Conservation (phyloP, 2,888 invertebrate species). For the Apodemia duryi region DNA sequence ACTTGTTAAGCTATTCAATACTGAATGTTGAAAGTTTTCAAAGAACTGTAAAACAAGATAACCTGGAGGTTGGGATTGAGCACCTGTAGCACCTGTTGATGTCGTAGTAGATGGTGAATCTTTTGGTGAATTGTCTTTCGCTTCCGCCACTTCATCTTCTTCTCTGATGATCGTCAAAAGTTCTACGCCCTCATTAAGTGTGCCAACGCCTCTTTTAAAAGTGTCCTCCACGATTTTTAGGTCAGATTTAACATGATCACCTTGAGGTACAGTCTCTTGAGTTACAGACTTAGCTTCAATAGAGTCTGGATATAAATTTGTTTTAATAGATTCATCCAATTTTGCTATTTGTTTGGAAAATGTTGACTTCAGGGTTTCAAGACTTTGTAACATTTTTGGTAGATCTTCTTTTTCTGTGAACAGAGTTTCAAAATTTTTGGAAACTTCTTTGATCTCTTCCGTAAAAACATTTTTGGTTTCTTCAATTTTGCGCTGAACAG, state of each 20-base stretch:
- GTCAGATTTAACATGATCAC: constrained; percentile 37
- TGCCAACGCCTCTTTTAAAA: constrained; percentile 49
- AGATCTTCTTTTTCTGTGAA: constrained; percentile 46
- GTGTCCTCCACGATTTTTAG: constrained; percentile 46
- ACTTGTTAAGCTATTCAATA: not conserved
- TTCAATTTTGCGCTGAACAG: constrained; percentile 47
- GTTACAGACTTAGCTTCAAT: constrained; percentile 27
- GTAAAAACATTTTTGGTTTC: constrained; percentile 43
- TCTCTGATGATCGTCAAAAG: constrained; percentile 45
- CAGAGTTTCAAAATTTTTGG: constrained; percentile 49
- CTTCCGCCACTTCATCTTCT: constrained; percentile 37
- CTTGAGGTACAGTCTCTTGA: constrained; percentile 30
- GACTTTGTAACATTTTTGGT: constrained; percentile 45
- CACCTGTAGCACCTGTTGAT: not conserved
- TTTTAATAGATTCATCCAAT: constrained; percentile 49
- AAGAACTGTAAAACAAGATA: not conserved
- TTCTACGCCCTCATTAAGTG: constrained; percentile 50
- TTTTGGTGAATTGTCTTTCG: constrained; percentile 25
- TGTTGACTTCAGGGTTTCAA: constrained; percentile 47
- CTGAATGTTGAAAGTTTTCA: not conserved
- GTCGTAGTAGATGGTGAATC: constrained; percentile 17
- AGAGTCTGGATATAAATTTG: constrained; percentile 39
- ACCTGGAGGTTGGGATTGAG: not conserved
- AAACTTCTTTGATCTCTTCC: constrained; percentile 46
- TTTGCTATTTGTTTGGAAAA: constrained; percentile 52